Percentiles rank a stretch among this genome's conserved stretches.
Evolutionary conservation across 2,113 vertebrate genomes (phyloP).

Genomic region (Podarcis cretensis): DNA sequence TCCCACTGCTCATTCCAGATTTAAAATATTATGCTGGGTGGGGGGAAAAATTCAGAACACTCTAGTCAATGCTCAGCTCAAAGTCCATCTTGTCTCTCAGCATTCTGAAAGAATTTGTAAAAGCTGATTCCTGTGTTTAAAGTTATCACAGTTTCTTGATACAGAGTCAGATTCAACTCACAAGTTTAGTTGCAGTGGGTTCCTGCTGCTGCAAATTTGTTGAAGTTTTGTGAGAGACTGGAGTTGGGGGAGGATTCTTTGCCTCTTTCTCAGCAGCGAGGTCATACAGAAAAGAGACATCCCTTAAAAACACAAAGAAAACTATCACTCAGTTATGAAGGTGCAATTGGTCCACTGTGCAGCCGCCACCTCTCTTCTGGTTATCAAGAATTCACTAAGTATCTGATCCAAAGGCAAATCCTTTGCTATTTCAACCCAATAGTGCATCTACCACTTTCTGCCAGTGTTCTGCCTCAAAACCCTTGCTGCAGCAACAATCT

Average conservation of each 20-base stretch:
- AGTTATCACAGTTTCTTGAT: neutral
- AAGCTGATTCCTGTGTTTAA: neutral
- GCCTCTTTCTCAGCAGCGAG: slow-evolving; percentile 60
- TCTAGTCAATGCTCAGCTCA: neutral
- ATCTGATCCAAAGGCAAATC: neutral
- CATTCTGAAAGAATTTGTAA: neutral
- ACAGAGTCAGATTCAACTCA: neutral
- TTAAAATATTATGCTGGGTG: neutral
- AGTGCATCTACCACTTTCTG: neutral
- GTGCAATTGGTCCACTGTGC: rapidly evolving
- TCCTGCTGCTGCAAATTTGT: neutral
- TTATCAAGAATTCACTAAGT: neutral
- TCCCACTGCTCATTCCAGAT: neutral
- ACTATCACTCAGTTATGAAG: neutral
- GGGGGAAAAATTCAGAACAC: neutral
- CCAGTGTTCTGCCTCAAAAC: no score
- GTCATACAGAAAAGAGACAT: slow-evolving; percentile 87
- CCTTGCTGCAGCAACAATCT: neutral
- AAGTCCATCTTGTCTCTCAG: neutral
- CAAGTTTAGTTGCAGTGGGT: neutral
- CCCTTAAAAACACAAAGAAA: slow-evolving; percentile 69
- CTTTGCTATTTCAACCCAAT: neutral
- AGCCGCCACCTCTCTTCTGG: neutral
- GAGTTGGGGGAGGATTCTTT: neutral
- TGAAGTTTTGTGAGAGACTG: neutral